Conservation (phyloP, 2,797 vertebrate genomes). For the Alcedo atthis region DNA sequence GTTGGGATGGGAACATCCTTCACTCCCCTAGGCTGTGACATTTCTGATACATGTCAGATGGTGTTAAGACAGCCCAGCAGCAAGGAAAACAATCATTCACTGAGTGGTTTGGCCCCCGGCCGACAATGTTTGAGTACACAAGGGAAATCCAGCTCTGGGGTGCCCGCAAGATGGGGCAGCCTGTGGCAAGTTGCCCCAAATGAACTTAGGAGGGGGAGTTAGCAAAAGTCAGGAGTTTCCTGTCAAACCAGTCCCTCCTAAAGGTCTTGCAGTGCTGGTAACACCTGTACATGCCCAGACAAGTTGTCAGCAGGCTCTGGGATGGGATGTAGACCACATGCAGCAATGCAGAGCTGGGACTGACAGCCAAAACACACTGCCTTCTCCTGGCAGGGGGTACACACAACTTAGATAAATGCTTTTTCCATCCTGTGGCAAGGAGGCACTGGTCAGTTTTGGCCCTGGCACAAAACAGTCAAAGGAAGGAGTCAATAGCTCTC, state of each 20-base stretch:
- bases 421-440: background rate
- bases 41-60: background rate
- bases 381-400: background rate
- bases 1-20: background rate
- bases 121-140: accelerated
- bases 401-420: background rate
- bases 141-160: conserved; percentile 1
- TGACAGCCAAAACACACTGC: accelerated
- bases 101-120: background rate
- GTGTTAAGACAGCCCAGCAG: background rate
- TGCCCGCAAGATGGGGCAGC: background rate
- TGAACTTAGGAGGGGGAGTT: background rate
- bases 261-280: background rate
- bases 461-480: accelerated
- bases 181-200: background rate
- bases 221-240: conserved; percentile 1
- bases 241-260: conserved; percentile 10
- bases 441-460: background rate
- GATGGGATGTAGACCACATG: conserved; percentile 4
- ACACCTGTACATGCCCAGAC: background rate
- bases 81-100: background rate
- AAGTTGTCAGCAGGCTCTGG: accelerated
- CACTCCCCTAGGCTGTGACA: background rate
- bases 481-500: background rate
- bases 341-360: accelerated